phyloP scores from a whole-genome alignment of 2,888 invertebrate species.

The Marronus borbonicus region DNA sequence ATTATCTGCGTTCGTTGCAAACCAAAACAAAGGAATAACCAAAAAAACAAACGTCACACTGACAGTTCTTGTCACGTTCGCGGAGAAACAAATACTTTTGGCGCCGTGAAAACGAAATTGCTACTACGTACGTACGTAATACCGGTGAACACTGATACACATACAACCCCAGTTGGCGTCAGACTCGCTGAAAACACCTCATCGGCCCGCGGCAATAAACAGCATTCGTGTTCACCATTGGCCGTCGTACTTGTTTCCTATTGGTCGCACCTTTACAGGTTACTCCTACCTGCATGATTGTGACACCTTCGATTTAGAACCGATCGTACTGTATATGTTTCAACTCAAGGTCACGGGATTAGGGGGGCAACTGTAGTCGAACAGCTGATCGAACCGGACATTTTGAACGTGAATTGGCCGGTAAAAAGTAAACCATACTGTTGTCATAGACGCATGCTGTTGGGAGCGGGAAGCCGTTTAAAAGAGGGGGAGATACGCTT shows the following conservation, averaged over 20 bases:
- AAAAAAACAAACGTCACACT: conserved; percentile 27
- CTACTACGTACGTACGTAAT: conserved; percentile 54
- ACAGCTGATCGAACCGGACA: conserved; percentile 64
- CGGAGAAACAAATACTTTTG: conserved; percentile 10
- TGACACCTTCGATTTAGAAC: conserved; percentile 36
- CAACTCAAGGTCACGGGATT: conserved; percentile 45
- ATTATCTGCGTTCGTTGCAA: conserved; percentile 5
- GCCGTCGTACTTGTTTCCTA: conserved; percentile 65
- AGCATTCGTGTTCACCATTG: conserved; percentile 69
- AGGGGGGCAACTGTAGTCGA: conserved; percentile 47
- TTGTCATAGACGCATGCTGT: conserved; percentile 57
- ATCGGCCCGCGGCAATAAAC: conserved; percentile 68
- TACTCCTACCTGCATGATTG: conserved; percentile 68
- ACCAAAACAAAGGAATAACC: conserved; percentile 20
- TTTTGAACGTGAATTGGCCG: conserved; percentile 62
- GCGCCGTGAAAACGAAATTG: conserved; percentile 32
- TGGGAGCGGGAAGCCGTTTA: conserved; percentile 59
- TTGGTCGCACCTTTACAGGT: conserved; percentile 70
- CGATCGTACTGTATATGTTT: conserved; percentile 36
- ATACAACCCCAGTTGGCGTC: conserved; percentile 66
- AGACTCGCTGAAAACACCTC: conserved; percentile 66
- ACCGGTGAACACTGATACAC: conserved; percentile 59
- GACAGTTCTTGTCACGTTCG: neutral
- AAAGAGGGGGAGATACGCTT: conserved; percentile 56
- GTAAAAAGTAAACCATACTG: conserved; percentile 61